Evolutionary conservation across 2,113 vertebrate genomes (phyloP).

Genomic region (Sebastes schlegelii): DNA sequence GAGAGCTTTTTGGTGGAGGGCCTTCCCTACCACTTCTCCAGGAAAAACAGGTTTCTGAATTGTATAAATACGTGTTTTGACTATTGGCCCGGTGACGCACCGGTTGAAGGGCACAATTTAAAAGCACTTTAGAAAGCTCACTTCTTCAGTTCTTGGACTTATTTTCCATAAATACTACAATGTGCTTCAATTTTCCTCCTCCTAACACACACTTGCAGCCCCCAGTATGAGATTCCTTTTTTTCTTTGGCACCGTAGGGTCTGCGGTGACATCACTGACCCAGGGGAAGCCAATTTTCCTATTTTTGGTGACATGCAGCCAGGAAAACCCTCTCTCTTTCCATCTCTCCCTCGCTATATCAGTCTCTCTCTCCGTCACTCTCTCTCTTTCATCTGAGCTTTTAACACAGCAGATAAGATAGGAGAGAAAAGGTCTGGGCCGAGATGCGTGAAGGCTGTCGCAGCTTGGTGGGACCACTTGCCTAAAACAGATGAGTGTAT

Average conservation of each 20-base stretch:
- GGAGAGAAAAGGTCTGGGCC: background rate
- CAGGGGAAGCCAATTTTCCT: slow-evolving; percentile 77
- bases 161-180: slow-evolving; percentile 55
- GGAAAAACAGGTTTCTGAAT: slow-evolving; percentile 41
- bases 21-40: slow-evolving; percentile 25
- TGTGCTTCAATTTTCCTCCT: slow-evolving; percentile 32
- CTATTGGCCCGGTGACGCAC: slow-evolving; percentile 18
- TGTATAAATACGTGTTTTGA: slow-evolving; percentile 45
- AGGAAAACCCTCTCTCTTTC: slow-evolving; percentile 65
- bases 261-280: slow-evolving; percentile 74
- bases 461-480: background rate
- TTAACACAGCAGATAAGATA: slow-evolving; percentile 49
- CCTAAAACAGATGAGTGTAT: slow-evolving; percentile 12
- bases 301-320: slow-evolving; percentile 72
- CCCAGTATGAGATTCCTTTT: slow-evolving; percentile 15
- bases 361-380: slow-evolving; percentile 10
- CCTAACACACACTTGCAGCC: slow-evolving; percentile 23
- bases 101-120: slow-evolving; percentile 32
- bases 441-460: background rate
- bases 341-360: slow-evolving; percentile 23
- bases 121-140: slow-evolving; percentile 26
- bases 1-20: slow-evolving; percentile 20
- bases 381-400: slow-evolving; percentile 41
- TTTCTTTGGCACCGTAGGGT: slow-evolving; percentile 54
- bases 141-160: slow-evolving; percentile 20